Base-by-base conservation (phyloP, 2,888 invertebrate species). In the Steinernema hermaphroditum region DNA sequence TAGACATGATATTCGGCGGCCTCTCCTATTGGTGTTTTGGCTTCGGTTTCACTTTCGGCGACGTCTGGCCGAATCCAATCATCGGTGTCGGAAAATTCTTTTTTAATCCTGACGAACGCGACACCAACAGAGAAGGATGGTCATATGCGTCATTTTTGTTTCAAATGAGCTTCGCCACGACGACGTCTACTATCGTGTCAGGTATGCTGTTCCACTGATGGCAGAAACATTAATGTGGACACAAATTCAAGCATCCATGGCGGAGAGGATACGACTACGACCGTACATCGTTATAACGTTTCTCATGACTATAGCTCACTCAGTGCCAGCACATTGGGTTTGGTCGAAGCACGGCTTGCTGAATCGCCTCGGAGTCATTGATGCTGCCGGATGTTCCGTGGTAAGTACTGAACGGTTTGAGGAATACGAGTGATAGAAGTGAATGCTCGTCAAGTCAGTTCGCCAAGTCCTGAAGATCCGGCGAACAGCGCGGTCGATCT, bases 1-100 rank as follows among this genome's bases (percentile, higher is more conserved):
- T 84, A 22, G 95, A 96, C 83, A 94, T 96, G 70, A 93, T 94
- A 0, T 90, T 96, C 24, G 95, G 95, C 1, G 95, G 94, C 75
- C 87, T 94, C 16, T 94, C 94, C 0, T 96, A 95, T 88, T 96
- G 96, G 96, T 90, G 93, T 43, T 94, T 95, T 86, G 96, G 96
- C 0, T 96, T 93, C 87, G 94, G 93, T 0, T 90, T 95, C 88
- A 93, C 94, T 2, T 95, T 93, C 85, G 95, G 94, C 27, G 78
- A 77, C 43, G 75, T 75, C 24, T 82, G 76, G 68, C 75, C 77
- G n/a, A 85, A 85, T 71, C 75, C 80, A 0, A 78, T 81, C 74
- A 76, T 84, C n/a, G 85, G 84, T 9, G 77, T 83, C 62, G 85
- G 85, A 0, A 77, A 79, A 57, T 85, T 85, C 75, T 84, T 84